These are phyloP conservation scores for Piaya cayana DNA, from an alignment of 2,113 vertebrate species.

Conservation along the genomic window DNA sequence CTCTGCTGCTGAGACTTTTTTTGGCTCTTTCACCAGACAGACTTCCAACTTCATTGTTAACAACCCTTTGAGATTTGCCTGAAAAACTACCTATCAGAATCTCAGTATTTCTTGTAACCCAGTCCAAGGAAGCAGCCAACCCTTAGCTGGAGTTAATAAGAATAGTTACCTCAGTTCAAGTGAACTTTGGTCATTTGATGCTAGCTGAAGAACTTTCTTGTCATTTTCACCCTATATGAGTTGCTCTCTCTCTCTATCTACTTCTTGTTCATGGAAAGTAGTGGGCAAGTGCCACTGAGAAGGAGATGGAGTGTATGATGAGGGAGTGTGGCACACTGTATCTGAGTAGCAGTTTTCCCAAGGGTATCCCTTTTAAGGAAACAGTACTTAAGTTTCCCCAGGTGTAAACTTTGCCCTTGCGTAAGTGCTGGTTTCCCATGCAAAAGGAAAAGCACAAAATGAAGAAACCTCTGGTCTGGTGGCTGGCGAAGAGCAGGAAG, in stretches of 20 bases:
- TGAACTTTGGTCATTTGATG: not conserved
- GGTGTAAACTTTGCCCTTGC: not conserved
- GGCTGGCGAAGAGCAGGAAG: not conserved
- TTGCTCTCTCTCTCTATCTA: not conserved
- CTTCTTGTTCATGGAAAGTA: not conserved
- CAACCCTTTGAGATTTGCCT: not conserved
- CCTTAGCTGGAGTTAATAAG: not conserved
- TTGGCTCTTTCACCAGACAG: not conserved
- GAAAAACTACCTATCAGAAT: not conserved
- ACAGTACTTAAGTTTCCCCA: not conserved
- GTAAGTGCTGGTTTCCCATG: not conserved
- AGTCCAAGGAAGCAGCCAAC: not conserved
- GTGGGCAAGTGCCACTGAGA: not conserved
- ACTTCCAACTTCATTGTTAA: not conserved
- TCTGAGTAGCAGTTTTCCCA: not conserved
- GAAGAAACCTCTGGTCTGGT: not conserved
- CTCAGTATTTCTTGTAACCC: not conserved
- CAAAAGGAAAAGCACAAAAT: not conserved
- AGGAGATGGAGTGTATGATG: not conserved
- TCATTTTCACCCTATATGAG: not conserved
- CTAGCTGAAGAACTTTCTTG: not conserved
- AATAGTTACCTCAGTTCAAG: not conserved
- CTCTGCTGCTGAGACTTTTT: not conserved
- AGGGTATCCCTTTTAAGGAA: not conserved
- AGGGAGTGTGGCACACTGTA: accelerated